A percentile compares a stretch with the other conserved stretches of the same genome.
These are phyloP conservation scores for Candoia aspera DNA, from an alignment of 2,113 vertebrate species.

Conservation along the genomic window DNA sequence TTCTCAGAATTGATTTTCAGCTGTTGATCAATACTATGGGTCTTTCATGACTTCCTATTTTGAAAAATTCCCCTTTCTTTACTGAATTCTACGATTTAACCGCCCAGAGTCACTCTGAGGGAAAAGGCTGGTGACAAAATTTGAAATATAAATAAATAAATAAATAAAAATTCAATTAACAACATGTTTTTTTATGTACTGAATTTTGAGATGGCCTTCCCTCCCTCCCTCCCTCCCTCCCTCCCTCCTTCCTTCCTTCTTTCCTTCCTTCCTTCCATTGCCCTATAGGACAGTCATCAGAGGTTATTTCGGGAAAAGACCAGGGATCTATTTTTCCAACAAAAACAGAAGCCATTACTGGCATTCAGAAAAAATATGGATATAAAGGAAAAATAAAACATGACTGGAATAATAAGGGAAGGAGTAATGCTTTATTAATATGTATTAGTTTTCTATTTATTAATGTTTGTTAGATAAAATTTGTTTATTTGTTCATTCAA, in stretches of 20 bases:
- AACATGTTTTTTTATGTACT: constrained; percentile 25
- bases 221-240: too few relatives aligned
- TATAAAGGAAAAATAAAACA: not conserved
- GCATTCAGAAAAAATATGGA: not conserved
- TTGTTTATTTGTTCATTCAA: not conserved
- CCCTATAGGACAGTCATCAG: constrained; percentile 27
- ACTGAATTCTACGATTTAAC: not conserved
- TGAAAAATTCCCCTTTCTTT: constrained; percentile 10
- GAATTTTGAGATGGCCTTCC: constrained; percentile 15
- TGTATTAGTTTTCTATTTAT: not conserved
- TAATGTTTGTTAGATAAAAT: not conserved
- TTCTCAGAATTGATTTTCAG: constrained; percentile 58
- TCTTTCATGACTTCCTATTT: fast-evolving
- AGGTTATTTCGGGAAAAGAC: constrained; percentile 10
- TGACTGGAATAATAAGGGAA: not conserved
- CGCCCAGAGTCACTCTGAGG: too few relatives aligned
- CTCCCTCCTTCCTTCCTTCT: not conserved
- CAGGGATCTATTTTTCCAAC: too few relatives aligned
- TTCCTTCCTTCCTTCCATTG: constrained; percentile 3
- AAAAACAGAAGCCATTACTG: not conserved
- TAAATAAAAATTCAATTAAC: not conserved
- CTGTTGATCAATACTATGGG: not conserved
- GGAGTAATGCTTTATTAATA: not conserved
- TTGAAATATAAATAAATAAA: too few relatives aligned
- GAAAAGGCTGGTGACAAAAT: too few relatives aligned